Percentiles rank a stretch among this genome's conserved stretches.
These are phyloP conservation scores for Notolabrus celidotus DNA, from an alignment of 2,797 vertebrate species.

Conservation along the genomic window DNA sequence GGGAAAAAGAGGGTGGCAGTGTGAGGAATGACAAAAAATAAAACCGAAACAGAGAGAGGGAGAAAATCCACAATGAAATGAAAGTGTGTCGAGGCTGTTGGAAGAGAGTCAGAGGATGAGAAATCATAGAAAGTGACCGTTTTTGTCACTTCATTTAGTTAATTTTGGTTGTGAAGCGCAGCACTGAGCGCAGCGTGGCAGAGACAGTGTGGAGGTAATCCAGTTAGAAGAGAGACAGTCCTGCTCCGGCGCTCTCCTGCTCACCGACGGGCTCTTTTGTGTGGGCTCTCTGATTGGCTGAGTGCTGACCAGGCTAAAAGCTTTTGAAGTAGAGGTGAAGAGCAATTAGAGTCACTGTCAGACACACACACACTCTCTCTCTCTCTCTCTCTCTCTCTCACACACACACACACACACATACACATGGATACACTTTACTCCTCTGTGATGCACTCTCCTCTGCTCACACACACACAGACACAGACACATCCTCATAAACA, in stretches of 20 bases:
- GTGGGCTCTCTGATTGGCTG: constrained; percentile 68
- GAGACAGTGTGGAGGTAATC: constrained; percentile 70
- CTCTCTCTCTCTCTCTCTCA: background rate
- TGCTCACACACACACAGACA: constrained; percentile 19
- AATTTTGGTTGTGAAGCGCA: constrained; percentile 53
- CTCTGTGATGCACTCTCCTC: background rate
- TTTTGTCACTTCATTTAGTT: constrained; percentile 64
- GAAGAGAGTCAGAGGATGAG: constrained; percentile 16
- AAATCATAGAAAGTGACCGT: constrained; percentile 38
- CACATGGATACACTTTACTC: background rate
- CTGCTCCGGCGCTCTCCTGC: constrained; percentile 46
- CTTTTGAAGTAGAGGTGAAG: constrained; percentile 84
- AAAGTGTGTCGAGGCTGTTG: constrained; percentile 17
- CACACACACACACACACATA: constrained; percentile 1
- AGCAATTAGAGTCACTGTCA: constrained; percentile 80
- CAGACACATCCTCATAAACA: constrained; percentile 11
- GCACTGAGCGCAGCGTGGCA: constrained; percentile 40
- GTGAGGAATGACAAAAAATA: constrained; percentile 41
- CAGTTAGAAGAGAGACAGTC: constrained; percentile 69
- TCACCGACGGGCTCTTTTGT: constrained; percentile 55
- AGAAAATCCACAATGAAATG: constrained; percentile 47
- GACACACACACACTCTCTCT: constrained; percentile 28
- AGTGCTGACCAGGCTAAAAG: constrained; percentile 82
- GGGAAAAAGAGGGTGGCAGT: constrained; percentile 6
- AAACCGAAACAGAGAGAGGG: constrained; percentile 12